Conservation (phyloP, 2,113 vertebrate genomes). For the Stegostoma tigrinum region DNA sequence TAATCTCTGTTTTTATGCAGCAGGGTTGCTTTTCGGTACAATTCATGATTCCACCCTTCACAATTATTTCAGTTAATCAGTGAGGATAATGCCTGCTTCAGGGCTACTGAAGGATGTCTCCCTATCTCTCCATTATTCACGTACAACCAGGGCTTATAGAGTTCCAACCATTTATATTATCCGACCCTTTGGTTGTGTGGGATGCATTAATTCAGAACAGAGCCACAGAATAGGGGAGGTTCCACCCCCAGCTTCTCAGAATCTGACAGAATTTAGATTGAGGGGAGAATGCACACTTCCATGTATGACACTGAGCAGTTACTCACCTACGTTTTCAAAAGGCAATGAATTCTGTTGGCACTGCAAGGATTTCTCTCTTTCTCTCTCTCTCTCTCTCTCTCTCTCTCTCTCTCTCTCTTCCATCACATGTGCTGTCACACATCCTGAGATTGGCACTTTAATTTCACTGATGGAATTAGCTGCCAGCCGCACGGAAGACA, state of each 20-base stretch:
- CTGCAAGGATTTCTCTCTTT: background rate
- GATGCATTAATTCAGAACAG: background rate
- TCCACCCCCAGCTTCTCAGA: background rate
- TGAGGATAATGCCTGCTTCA: background rate
- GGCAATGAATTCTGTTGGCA: background rate
- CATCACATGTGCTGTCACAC: background rate
- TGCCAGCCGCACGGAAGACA: background rate
- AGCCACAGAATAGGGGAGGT: background rate
- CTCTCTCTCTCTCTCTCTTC: background rate
- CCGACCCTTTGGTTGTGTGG: background rate
- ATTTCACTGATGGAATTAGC: conserved; percentile 4
- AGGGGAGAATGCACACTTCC: background rate
- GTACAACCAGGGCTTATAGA: no score
- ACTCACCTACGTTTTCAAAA: background rate
- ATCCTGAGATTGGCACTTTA: background rate
- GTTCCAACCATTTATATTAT: background rate
- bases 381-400: background rate
- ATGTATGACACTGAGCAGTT: background rate
- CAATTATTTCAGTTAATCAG: background rate
- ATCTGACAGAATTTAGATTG: background rate
- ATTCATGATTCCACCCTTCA: background rate
- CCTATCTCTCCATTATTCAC: background rate
- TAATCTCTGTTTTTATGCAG: background rate
- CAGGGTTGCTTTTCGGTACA: background rate
- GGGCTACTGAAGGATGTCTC: background rate